Evolutionary conservation across 2,113 vertebrate genomes (phyloP).

Genomic region (Ondatra zibethicus): DNA sequence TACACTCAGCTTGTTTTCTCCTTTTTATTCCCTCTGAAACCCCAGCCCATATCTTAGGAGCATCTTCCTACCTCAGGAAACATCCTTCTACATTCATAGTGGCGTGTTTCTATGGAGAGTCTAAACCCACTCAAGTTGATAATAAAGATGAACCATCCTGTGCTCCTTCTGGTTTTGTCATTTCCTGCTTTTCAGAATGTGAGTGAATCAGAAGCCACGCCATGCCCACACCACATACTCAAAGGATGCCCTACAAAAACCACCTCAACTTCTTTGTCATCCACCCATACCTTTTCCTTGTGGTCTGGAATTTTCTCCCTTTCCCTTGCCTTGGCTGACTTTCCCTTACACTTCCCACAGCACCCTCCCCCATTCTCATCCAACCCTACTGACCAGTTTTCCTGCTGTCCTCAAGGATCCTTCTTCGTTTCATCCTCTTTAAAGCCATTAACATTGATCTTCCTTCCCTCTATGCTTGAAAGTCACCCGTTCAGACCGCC

Average conservation of each 20-base stretch:
- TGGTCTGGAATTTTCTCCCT: not conserved
- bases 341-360: not conserved
- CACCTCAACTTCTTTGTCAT: not conserved
- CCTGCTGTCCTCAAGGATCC: not conserved
- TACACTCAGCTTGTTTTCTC: not conserved
- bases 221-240: not conserved
- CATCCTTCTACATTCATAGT: not conserved
- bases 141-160: not conserved
- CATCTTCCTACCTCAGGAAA: not conserved
- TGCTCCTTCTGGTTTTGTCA: not conserved
- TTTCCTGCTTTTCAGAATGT: not conserved
- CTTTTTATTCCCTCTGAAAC: not conserved
- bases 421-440: not conserved
- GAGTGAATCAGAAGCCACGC: not conserved
- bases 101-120: not conserved
- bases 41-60: not conserved
- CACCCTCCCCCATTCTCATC: not conserved
- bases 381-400: not conserved
- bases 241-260: not conserved
- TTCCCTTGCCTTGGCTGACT: not conserved
- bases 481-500: not conserved
- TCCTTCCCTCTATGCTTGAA: not conserved
- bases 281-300: not conserved
- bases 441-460: not conserved
- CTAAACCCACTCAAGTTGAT: not conserved